A percentile compares a stretch with the other conserved stretches of the same genome.
Evolutionary conservation across 2,888 invertebrate species (phyloP).

Genomic region (Oithona nana): DNA sequence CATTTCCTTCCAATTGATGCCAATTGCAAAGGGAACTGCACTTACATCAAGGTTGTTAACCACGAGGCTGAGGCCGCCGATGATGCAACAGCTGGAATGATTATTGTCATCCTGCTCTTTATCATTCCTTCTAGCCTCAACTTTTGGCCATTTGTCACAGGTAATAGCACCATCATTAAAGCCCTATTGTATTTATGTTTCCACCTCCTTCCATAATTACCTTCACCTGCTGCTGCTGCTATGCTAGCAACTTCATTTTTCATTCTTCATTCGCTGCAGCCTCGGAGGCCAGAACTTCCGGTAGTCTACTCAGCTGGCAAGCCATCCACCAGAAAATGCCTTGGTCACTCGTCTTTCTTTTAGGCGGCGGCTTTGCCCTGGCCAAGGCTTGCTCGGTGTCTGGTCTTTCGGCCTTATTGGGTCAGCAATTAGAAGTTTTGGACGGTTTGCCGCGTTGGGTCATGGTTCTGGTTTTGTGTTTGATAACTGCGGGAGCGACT

Average conservation of each 20-base stretch:
- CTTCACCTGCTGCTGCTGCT: too few relatives aligned
- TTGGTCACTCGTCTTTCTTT: conserved; percentile 29
- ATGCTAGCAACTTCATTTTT: too few relatives aligned
- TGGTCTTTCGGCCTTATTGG: conserved; percentile 26
- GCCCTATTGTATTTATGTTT: too few relatives aligned
- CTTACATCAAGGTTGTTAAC: background rate
- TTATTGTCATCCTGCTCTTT: conserved; percentile 62
- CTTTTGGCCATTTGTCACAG: conserved; percentile 29
- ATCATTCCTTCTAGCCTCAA: conserved; percentile 57
- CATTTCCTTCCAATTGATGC: background rate
- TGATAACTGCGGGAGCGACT: conserved; percentile 24
- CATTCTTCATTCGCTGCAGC: too few relatives aligned
- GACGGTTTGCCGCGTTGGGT: conserved; percentile 25
- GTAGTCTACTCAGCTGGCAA: conserved; percentile 24
- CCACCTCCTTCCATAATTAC: too few relatives aligned
- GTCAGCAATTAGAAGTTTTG: conserved; percentile 24
- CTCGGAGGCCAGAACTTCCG: too few relatives aligned
- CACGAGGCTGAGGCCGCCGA: conserved; percentile 22
- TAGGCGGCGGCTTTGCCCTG: conserved; percentile 19
- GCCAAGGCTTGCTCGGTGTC: conserved; percentile 22
- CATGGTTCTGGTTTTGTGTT: conserved; percentile 26
- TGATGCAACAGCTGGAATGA: conserved; percentile 43
- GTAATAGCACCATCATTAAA: too few relatives aligned
- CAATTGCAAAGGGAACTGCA: background rate
- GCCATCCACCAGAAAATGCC: conserved; percentile 26